Base-by-base conservation (phyloP, 2,888 invertebrate species). In the Oscheius sp. region DNA sequence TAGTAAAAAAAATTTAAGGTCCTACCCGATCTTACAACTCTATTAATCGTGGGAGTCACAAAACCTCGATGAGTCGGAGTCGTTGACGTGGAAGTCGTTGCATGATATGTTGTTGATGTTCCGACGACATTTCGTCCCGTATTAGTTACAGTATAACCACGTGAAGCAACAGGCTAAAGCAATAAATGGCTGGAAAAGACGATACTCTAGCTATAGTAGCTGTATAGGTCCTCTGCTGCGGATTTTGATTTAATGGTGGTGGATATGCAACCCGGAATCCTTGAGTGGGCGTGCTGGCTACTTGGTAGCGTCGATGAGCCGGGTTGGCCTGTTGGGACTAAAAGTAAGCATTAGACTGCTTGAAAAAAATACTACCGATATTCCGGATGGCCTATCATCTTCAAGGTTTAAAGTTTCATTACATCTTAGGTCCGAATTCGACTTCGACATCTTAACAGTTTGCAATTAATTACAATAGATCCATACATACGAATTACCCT, bases 401-500 rank as follows among this genome's bases (percentile, higher is more conserved):
- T 62, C 62, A n/a, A 26, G 28, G 14, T n/a, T 22, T 12, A 62
- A 12, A 17, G 62, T 62, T 38, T 62, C 62, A 30, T 62, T 62
- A 28, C 62, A 62, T 6, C 49, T 30, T 14, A 62, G 47, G 30
- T 62, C 62, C 8, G 47, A 17, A n/a, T 20, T 41, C 12, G n/a
- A 24, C 22, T 24, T 20, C 24, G 47, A 47, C 47, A 47, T 47
- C 20, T 47, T 24, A 24, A 47, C n/a, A n/a, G n/a, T n/a, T n/a
- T n/a, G 41, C 14, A 36, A 41, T 41, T 41, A 41, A 24, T 47
- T 47, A 24, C 24, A 47, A 47, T n/a, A 59, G 38, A 22, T 44
- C 61, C 62, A 62, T 59, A 14, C 20, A 38, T n/a, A 59, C 41
- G 41, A 26, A 44, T 44, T 59, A 59, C 59, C 59, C 56, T 56